Evolutionary conservation across 2,888 invertebrate genomes (phyloP), one percentile per base, ranked within the genome.

Genomic region (Acrocera orbiculus): DNA sequence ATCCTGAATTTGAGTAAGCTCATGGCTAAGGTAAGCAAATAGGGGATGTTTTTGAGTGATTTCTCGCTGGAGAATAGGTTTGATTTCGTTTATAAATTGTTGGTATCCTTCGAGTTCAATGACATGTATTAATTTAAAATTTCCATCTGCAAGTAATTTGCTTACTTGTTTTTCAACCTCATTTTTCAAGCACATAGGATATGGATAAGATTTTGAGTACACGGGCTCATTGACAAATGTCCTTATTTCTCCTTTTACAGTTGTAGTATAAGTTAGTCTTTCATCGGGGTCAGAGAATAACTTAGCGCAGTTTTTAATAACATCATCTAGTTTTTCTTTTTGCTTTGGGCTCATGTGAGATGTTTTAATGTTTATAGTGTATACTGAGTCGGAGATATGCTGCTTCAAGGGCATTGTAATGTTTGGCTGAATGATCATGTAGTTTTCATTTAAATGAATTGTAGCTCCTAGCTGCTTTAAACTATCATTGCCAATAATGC

Each of bases 401-500:
- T 38, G 34, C 20, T 34, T 34, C 2, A 38, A 7, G 5, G 31
- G 28, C 14, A 38, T 34, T 22, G 24, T 28, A 10, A 27, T 20
- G 13, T 23, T 17, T 7, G 27, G 20, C 11, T 31, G 5, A 11
- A 40, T 34, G 3, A 13, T 33, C 29, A 38, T 34, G 20, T 33
- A 38, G 19, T 36, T 32, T 14, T 42, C 13, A 15, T 32, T 22
- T 13, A 26, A 16, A 25, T 34, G 20, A 20, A 37, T 32, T n/a
- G 31, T 15, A 16, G 39, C 33, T 16, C 19, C 27, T 13, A 40
- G 9, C 22, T 32, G 4, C 16, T 38, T 40, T 2, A 38, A 19
- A 5, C 17, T 36, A 14, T 41, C 39, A 13, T 39, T 34, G 2
- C 41, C 38, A 7, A 42, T 34, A 4, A 41, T 39, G 3, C 30